A percentile compares a stretch with the other conserved stretches of the same genome.
Evolutionary conservation across 2,113 vertebrate species (phyloP).

Genomic region (Cathartes aura): DNA sequence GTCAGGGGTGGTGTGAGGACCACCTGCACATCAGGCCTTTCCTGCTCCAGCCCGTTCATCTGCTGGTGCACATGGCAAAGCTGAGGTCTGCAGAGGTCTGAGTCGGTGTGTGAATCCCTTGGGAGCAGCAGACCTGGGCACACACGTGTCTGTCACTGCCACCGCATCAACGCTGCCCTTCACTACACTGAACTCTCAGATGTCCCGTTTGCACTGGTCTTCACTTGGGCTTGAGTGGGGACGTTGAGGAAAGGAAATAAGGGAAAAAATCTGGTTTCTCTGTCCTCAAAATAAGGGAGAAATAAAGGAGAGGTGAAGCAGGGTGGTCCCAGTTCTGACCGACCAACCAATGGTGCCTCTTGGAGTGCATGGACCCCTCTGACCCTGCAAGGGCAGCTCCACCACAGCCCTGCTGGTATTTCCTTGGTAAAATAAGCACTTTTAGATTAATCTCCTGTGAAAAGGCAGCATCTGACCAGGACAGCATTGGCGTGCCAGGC

Average conservation of each 20-base stretch:
- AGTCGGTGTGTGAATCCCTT: background rate
- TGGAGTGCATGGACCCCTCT: background rate
- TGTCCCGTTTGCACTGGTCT: background rate
- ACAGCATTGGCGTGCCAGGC: fast-evolving
- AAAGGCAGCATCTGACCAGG: background rate
- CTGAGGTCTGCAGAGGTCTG: background rate
- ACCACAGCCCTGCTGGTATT: background rate
- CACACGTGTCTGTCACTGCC: background rate
- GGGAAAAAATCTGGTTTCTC: background rate
- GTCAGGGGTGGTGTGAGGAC: background rate
- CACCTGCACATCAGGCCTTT: background rate
- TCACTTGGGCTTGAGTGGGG: background rate
- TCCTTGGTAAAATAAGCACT: background rate
- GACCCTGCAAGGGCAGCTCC: background rate
- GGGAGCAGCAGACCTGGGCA: background rate
- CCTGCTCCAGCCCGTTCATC: background rate
- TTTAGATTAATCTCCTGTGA: background rate
- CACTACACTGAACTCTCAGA: background rate
- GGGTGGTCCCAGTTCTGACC: background rate
- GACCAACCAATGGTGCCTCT: too few species aligned
- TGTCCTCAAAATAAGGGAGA: background rate
- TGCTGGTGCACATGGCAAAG: background rate
- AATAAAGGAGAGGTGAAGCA: background rate
- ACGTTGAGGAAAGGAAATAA: background rate
- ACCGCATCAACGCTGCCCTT: background rate